These are phyloP conservation scores for Hyles euphorbiae DNA, from an alignment of 1,140 invertebrate genomes.

Conservation along the genomic window DNA sequence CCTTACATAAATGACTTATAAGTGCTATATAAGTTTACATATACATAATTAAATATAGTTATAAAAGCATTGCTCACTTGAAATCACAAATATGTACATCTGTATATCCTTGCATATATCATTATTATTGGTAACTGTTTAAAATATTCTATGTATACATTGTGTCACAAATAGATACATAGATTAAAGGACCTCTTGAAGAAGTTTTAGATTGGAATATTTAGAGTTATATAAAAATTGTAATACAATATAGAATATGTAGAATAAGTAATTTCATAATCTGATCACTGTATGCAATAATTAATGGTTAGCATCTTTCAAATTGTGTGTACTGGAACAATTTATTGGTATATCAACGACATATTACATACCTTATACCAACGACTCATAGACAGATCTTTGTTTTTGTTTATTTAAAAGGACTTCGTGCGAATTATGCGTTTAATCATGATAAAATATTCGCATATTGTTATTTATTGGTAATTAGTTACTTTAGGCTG, in stretches of 20 bases:
- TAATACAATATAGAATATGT: conserved; percentile 19
- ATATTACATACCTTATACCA: conserved; percentile 13
- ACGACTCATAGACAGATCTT: conserved; percentile 23
- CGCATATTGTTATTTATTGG: conserved; percentile 60
- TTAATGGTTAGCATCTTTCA: conserved; percentile 15
- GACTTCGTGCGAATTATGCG: conserved; percentile 15
- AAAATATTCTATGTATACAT: conserved; percentile 22
- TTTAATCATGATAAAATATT: conserved; percentile 25
- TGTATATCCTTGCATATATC: conserved; percentile 29
- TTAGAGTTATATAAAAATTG: conserved; percentile 17
- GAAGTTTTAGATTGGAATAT: conserved; percentile 14
- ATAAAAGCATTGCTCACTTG: conserved; percentile 38
- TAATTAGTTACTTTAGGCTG: conserved; percentile 63
- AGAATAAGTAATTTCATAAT: conserved; percentile 16
- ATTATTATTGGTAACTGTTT: conserved; percentile 23
- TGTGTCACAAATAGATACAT: conserved; percentile 16
- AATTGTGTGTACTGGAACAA: conserved; percentile 9
- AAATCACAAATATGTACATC: conserved; percentile 30
- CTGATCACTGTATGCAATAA: conserved; percentile 16
- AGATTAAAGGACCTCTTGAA: conserved; percentile 11
- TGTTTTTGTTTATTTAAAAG: conserved; percentile 11
- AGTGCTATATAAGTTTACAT: conserved; percentile 15
- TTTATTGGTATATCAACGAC: conserved; percentile 7
- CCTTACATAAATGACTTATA: conserved; percentile 30
- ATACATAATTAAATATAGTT: conserved; percentile 20